Evolutionary conservation across 2,113 vertebrate genomes (phyloP), one percentile per base, ranked within the genome.

Genomic region (Cryptomyrus ogoouensis): DNA sequence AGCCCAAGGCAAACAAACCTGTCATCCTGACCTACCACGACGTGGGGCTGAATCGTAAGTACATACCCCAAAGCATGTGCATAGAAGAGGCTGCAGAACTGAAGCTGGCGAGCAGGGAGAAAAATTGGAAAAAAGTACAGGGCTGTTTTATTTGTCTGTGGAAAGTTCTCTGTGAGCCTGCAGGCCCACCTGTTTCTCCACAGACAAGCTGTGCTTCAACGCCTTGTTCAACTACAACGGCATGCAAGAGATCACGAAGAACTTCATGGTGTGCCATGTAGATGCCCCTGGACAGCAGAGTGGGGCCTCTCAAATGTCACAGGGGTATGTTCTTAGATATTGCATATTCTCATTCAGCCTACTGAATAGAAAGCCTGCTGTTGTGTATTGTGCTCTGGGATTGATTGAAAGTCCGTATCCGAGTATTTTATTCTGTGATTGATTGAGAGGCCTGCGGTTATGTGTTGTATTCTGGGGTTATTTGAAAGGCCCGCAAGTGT

Each of bases 181-280:
- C 17, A 19, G 80, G 39, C 5, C 27, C 6, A 53, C 85, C 47
- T 53, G 27, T 35, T 87, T 88, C 12, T 89, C 89, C 92, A 62
- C 96, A 99, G 98, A 99, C 94, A 99, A 99, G 93, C 96, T 99
- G 91, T 99, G 98, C 93, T 99, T 99, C 97, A 98, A 98, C 92
- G 92, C 97, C 6, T 97, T 99, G 95, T 99, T 99, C 96, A 98
- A 97, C 92, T 98, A 97, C 0, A 97, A 98, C 92, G 98, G 99
- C 92, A 99, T 99, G 98, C 97, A 98, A 94, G 98, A 99, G 95
- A 99, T 99, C 95, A 99, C 97, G 1, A 98, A 99, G 93, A 98
- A 99, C 94, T 99, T 99, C 44, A 98, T 98, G 91, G 97, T 99
- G 87, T 99, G 98, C 92, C 98, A 99, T 0, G 96, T 99, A 7